A percentile compares a stretch with the other conserved stretches of the same genome.
phyloP scores from a whole-genome alignment of 2,797 vertebrate species.

The Coregonus sp. region DNA sequence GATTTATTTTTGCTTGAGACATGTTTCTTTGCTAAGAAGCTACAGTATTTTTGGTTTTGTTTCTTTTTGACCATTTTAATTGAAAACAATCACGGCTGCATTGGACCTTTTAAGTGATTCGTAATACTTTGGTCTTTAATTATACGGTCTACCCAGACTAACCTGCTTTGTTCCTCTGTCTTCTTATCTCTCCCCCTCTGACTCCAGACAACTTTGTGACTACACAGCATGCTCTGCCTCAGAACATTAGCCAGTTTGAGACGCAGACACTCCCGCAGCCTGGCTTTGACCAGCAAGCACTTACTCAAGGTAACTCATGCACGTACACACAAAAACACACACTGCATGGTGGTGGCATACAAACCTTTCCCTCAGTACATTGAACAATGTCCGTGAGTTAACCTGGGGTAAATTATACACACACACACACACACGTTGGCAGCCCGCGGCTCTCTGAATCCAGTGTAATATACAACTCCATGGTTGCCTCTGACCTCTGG shows the following conservation, averaged over 20 bases:
- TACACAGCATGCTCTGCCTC: conserved; percentile 83
- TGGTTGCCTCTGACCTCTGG: background rate
- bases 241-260: conserved; percentile 88
- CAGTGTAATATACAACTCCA: background rate
- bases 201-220: conserved; percentile 87
- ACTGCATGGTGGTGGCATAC: background rate
- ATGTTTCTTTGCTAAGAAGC: too few species aligned
- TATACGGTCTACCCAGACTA: background rate
- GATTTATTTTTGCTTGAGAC: too few species aligned
- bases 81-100: too few species aligned
- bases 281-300: conserved; percentile 86
- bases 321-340: background rate
- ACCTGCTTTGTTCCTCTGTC: background rate
- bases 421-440: background rate
- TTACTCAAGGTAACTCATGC: conserved; percentile 86
- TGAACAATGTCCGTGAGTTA: background rate
- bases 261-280: conserved; percentile 83
- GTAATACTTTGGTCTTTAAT: background rate
- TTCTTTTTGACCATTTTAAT: too few species aligned
- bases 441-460: background rate
- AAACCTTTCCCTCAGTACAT: background rate
- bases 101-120: too few species aligned
- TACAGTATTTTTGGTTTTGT: too few species aligned
- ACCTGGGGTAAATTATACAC: background rate
- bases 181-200: background rate